Evolutionary conservation across 1,140 invertebrate species (phyloP), one percentile per base, ranked within the genome.

Genomic region (Caenorhabditis latens): DNA sequence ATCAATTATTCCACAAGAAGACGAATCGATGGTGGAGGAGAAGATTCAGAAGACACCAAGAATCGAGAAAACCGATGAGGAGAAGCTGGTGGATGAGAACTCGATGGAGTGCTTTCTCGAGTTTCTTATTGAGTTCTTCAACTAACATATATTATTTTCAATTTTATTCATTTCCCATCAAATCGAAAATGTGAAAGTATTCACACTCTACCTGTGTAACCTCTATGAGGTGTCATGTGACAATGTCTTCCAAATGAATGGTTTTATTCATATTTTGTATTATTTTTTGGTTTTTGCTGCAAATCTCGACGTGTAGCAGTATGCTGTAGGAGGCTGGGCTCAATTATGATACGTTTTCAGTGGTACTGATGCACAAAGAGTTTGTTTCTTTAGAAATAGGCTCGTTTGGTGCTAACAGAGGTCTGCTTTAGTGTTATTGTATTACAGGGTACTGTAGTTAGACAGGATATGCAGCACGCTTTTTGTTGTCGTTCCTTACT

Each of bases 211-310:
- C 2, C 24, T 79, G 71, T 79, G 71, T 79, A 79, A 53, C 71
- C 71, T 79, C 71, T 79, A 79, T 79, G 71, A 79, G 71, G 71
- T 79, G 46, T 79, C 71, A 79, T 79, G 46, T 79, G 71, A 79
- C 71, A 32, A 32, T 32, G 32, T 32, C 32, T 32, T 13, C 21
- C 0, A 58, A 63, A 63, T 63, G 61, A 63, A 63, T 63, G 32
- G 32, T 9, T 63, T 46, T 19, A 71, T 43, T 19, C 16, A 71
- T 71, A 32, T 32, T 32, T 32, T 32, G 1, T 32, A 32, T 32
- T 32, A 32, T 32, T 32, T 32, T n/a, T n/a, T n/a, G n/a, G n/a
- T 32, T 32, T 32, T 32, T 32, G 32, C 2, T 32, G 32, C 32
- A 32, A 32, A 32, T 32, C 32, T 32, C 32, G 32, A 32, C 32